A percentile compares a stretch with the other conserved stretches of the same genome.
Conservation (phyloP, 1,140 invertebrate genomes). For the Eufriesea mexicana region DNA sequence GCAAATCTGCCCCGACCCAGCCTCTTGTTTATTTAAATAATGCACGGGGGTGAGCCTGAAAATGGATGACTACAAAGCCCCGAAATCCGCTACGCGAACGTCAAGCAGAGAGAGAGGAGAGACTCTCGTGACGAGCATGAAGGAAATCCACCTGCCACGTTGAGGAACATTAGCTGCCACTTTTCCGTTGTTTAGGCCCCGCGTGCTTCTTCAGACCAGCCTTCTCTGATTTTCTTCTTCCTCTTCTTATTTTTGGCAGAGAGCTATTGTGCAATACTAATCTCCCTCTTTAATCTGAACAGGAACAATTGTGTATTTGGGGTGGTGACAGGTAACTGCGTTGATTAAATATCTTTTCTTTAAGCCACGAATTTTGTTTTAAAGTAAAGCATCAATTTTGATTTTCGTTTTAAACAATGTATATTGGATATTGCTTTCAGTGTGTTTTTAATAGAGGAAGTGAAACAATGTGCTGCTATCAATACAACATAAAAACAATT, state of each 20-base stretch:
- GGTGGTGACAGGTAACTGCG: too few species aligned
- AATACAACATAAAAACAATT: too few species aligned
- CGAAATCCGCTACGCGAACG: slow-evolving; percentile 72
- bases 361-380: too few species aligned
- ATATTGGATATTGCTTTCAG: too few species aligned
- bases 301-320: too few species aligned
- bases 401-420: too few species aligned
- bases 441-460: too few species aligned
- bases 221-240: not conserved
- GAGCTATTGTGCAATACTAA: not conserved
- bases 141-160: slow-evolving; percentile 75
- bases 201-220: not conserved
- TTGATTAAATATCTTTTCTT: too few species aligned
- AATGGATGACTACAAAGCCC: slow-evolving; percentile 81
- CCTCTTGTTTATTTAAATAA: slow-evolving; percentile 82
- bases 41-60: slow-evolving; percentile 68
- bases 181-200: slow-evolving; percentile 35
- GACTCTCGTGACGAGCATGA: slow-evolving; percentile 64
- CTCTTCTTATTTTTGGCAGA: not conserved
- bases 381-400: too few species aligned
- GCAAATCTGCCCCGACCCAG: slow-evolving; percentile 74
- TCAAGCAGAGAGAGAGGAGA: slow-evolving; percentile 5
- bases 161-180: slow-evolving; percentile 59
- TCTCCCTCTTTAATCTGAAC: not conserved
- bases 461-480: too few species aligned